These are phyloP conservation scores for Sanderia malayensis DNA, from an alignment of 30 jellyfish, hydroid and myxozoan species.

Conservation along the genomic window DNA sequence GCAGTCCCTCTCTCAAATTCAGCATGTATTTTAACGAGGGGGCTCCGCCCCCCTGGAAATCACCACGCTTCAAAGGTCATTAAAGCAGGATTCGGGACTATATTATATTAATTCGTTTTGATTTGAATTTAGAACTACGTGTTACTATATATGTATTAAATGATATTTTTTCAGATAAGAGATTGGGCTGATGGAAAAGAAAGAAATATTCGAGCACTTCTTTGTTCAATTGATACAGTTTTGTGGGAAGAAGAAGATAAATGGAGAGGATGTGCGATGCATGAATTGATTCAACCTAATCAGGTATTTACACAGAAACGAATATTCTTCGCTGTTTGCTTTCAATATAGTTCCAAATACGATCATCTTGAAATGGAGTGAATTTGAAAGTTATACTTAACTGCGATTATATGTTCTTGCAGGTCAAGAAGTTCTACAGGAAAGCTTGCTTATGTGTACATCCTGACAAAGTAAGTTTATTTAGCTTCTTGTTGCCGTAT, in stretches of 20 bases:
- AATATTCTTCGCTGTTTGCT: background rate
- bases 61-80: too few species aligned
- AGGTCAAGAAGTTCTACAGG: slow-evolving; percentile 85
- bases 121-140: background rate
- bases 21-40: too few species aligned
- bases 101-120: background rate
- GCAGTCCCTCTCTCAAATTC: background rate
- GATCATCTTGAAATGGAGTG: background rate
- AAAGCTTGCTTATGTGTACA: slow-evolving; percentile 91
- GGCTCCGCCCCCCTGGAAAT: background rate
- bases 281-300: slow-evolving; percentile 72
- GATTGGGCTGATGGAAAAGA: slow-evolving; percentile 98
- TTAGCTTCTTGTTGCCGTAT: too few species aligned
- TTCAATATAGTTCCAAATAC: too few species aligned
- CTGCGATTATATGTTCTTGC: slow-evolving; percentile 1
- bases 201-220: slow-evolving; percentile 86
- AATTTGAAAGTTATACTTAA: too few species aligned
- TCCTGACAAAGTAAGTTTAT: slow-evolving; percentile 86
- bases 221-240: slow-evolving; percentile 78
- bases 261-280: slow-evolving; percentile 81
- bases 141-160: too few species aligned
- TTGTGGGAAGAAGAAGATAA: slow-evolving; percentile 82
- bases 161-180: slow-evolving; percentile 54
- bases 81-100: background rate
- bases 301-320: slow-evolving; percentile 33